Evolutionary conservation across 2,113 vertebrate species (phyloP).

Genomic region (Neoarius graeffei): DNA sequence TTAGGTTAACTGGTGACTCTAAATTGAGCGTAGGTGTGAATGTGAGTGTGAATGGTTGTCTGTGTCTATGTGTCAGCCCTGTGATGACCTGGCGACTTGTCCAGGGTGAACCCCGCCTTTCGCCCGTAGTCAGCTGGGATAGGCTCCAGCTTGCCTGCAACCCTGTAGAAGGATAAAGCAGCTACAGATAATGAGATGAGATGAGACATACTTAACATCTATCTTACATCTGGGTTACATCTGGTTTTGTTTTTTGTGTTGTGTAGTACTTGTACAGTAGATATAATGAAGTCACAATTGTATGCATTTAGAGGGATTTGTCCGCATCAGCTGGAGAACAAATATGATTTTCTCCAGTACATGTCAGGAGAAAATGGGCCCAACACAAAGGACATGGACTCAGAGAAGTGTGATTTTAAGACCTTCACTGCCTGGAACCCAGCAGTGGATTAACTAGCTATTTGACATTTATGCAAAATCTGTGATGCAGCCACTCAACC

Average conservation of each 20-base stretch:
- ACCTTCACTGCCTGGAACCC: slow-evolving; percentile 15
- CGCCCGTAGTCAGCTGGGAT: too few species aligned
- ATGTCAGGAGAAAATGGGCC: not conserved
- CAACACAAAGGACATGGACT: slow-evolving; percentile 15
- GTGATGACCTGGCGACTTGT: too few species aligned
- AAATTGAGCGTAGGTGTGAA: too few species aligned
- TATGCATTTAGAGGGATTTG: not conserved
- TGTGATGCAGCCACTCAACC: slow-evolving; percentile 51
- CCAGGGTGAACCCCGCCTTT: too few species aligned
- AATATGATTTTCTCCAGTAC: not conserved
- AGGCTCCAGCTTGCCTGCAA: too few species aligned
- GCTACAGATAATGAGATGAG: too few species aligned
- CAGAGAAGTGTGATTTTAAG: slow-evolving; percentile 25
- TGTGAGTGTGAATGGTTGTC: too few species aligned
- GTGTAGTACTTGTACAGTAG: too few species aligned
- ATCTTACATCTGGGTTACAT: not conserved
- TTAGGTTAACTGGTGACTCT: too few species aligned
- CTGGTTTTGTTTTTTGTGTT: not conserved
- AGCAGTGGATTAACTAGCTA: slow-evolving; percentile 58
- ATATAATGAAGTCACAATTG: not conserved
- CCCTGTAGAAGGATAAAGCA: too few species aligned
- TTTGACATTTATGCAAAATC: slow-evolving; percentile 62
- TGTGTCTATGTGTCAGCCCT: too few species aligned
- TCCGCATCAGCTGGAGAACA: not conserved
- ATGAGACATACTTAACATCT: not conserved